Evolutionary conservation across 2,888 invertebrate species (phyloP).

Genomic region (Machimus atricapillus): DNA sequence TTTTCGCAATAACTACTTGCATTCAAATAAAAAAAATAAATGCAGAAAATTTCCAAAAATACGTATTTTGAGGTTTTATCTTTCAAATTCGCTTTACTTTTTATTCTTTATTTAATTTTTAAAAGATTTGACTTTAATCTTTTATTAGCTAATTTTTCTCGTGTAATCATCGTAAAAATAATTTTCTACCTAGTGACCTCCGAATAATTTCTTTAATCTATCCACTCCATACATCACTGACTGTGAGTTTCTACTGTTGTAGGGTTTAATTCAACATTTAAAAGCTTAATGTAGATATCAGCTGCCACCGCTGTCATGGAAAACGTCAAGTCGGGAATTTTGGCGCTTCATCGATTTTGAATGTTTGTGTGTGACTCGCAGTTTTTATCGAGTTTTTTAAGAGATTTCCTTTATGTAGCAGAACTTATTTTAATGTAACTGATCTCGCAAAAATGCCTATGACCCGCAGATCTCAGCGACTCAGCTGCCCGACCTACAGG

Average conservation of each 20-base stretch:
- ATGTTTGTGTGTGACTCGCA: neutral
- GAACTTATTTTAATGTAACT: neutral
- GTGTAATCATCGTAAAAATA: too few species aligned
- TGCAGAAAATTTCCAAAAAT: too few species aligned
- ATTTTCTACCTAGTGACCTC: neutral
- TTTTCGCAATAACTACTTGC: too few species aligned
- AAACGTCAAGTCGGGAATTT: neutral
- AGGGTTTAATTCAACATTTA: neutral
- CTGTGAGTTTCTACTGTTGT: neutral
- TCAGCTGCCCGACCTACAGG: conserved; percentile 50
- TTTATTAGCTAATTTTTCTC: too few species aligned
- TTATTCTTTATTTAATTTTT: too few species aligned
- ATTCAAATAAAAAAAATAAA: too few species aligned
- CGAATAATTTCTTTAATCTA: neutral
- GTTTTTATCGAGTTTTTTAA: neutral
- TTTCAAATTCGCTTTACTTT: too few species aligned
- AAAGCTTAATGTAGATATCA: neutral
- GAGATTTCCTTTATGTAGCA: neutral
- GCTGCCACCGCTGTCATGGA: neutral
- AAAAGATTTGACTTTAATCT: too few species aligned
- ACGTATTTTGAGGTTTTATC: too few species aligned
- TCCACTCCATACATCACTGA: neutral
- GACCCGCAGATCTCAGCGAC: conserved; percentile 57
- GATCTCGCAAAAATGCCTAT: conserved; percentile 52
- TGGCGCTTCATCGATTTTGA: neutral